A percentile compares a stretch with the other conserved stretches of the same genome.
phyloP scores from a whole-genome alignment of 2,113 vertebrate genomes.

The Mungos mungo region DNA sequence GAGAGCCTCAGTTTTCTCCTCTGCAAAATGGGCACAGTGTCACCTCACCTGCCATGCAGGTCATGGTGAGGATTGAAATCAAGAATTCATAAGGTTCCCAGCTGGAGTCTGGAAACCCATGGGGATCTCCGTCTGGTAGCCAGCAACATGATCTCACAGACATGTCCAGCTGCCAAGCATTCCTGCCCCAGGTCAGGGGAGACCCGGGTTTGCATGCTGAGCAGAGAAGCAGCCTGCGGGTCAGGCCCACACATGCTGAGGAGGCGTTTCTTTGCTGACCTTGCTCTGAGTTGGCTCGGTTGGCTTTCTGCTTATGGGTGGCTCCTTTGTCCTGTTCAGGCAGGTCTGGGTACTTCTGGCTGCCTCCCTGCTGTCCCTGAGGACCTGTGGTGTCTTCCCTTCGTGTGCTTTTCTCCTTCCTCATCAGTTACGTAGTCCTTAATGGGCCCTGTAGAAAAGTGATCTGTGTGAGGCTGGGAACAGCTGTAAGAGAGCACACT shows the following conservation, averaged over 20 bases:
- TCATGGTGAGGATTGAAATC: background rate
- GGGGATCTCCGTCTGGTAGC: background rate
- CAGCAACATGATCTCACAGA: background rate
- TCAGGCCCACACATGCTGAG: background rate
- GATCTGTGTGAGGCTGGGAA: background rate
- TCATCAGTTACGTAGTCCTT: background rate
- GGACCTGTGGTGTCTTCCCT: background rate
- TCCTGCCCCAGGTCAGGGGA: background rate
- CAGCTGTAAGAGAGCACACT: background rate
- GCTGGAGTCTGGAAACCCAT: background rate
- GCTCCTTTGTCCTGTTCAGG: background rate
- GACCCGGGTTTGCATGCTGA: accelerated
- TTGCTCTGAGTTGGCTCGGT: background rate
- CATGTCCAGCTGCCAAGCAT: background rate
- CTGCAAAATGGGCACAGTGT: background rate
- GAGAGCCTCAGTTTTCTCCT: background rate
- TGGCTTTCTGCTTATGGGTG: background rate
- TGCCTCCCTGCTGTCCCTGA: background rate
- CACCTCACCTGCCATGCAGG: accelerated
- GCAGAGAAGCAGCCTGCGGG: background rate
- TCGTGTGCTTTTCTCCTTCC: background rate
- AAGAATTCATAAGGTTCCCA: background rate
- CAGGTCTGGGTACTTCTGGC: background rate
- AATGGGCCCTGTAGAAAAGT: background rate
- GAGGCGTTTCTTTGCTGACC: background rate